A percentile compares a stretch with the other conserved stretches of the same genome.
phyloP scores from a whole-genome alignment of 2,797 vertebrate species.

The Champsocephalus esox region DNA sequence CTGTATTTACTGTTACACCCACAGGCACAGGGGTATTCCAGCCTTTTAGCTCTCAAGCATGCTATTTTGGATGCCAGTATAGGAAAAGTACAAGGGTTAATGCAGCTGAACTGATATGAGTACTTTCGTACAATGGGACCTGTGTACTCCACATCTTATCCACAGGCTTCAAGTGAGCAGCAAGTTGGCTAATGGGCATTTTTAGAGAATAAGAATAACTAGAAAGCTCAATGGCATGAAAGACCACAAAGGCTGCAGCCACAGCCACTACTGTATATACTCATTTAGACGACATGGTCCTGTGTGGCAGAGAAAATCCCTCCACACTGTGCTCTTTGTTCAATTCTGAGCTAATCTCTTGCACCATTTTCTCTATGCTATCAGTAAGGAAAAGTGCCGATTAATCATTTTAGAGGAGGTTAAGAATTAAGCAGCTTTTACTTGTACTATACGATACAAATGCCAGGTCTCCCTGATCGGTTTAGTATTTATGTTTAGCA shows the following conservation, averaged over 20 bases:
- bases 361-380: constrained; percentile 29
- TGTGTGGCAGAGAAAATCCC: constrained; percentile 51
- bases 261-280: constrained; percentile 8
- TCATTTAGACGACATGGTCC: constrained; percentile 27
- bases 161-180: constrained; percentile 28
- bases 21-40: not conserved
- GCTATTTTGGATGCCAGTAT: not conserved
- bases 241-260: constrained; percentile 36
- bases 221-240: constrained; percentile 47
- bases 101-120: constrained; percentile 28
- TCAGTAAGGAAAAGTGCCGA: constrained; percentile 50
- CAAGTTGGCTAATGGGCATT: constrained; percentile 54
- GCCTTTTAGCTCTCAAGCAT: not conserved
- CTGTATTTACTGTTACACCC: not conserved
- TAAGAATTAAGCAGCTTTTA: constrained; percentile 37
- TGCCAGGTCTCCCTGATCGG: constrained; percentile 3
- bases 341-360: constrained; percentile 60
- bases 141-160: constrained; percentile 58
- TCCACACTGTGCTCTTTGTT: constrained; percentile 69
- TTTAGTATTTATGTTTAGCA: constrained; percentile 13
- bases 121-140: constrained; percentile 52
- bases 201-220: constrained; percentile 50
- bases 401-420: constrained; percentile 37
- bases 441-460: not conserved
- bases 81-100: constrained; percentile 32